Evolutionary conservation across 2,797 vertebrate species (phyloP), one percentile per base, ranked within the genome.

Genomic region (Hippoglossus hippoglossus): DNA sequence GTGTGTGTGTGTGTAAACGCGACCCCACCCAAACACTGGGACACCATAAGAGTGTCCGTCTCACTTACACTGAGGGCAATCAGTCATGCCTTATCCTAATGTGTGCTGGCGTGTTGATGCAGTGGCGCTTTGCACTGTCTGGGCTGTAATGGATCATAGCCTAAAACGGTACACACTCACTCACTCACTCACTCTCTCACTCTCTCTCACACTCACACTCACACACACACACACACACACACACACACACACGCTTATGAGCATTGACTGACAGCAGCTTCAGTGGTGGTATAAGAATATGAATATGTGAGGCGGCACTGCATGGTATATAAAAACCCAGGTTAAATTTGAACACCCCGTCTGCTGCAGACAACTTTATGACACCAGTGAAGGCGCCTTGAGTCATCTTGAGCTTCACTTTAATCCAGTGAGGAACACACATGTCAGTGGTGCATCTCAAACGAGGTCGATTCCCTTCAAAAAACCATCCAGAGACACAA

Each of bases 121-220:
- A 80, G 26, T 71, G 64, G 79, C 21, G 28, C 80, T 88, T 85
- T 83, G 55, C 78, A 82, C 85, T 41, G 87, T 89, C 87, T 90
- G 88, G 72, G 67, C 58, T 65, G 61, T 76, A 67, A 77, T 59
- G 75, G 76, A 77, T 63, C 77, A 67, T 28, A 16, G 78, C 80
- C 83, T 75, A 79, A 88, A 88, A 89, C 70, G 79, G 74, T 13
- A 46, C 59, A 24, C 41, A 21, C 55, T 46, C 46, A 46, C 52
- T 36, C 36, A 57, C 39, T 3, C 39, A 0, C 39, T 12, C 39
- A 46, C 52, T 36, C 36, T 57, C 39, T 3, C 39, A 0, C 39
- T 12, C 39, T 4, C 39, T 10, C 39, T 11, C 34, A 6, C 34
- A 6, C 34, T 6, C 34, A 2, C 34, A 10, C 34, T 6, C 22